Conservation (phyloP, 1,140 invertebrate genomes). For the Panulirus ornatus region DNA sequence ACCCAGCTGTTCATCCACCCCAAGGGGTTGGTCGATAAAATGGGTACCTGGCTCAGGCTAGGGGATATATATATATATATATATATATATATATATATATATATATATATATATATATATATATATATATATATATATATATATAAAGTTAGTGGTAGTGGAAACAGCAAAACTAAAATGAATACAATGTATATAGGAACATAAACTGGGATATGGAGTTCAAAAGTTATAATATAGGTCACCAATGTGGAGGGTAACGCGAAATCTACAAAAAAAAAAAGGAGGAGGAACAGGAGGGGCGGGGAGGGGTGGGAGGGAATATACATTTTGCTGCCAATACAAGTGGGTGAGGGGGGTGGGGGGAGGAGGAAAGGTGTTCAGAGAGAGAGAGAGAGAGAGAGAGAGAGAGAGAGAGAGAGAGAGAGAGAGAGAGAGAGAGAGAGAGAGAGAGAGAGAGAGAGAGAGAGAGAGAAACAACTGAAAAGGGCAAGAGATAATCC, state of each 20-base stretch:
- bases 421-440: not conserved
- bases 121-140: too few species aligned
- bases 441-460: not conserved
- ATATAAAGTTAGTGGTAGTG: too few species aligned
- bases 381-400: conserved; percentile 32
- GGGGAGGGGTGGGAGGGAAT: not conserved
- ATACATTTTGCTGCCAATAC: not conserved
- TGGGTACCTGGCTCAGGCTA: too few species aligned
- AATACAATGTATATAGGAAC: too few species aligned
- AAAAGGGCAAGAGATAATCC: not conserved
- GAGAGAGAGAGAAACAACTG: not conserved
- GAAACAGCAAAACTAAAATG: too few species aligned
- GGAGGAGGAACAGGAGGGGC: not conserved
- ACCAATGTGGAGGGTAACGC: not conserved
- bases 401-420: conserved; percentile 19
- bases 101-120: too few species aligned
- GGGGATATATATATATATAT: too few species aligned
- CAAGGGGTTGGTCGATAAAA: too few species aligned
- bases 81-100: too few species aligned
- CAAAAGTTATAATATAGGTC: not conserved
- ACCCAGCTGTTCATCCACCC: too few species aligned
- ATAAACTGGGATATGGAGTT: not conserved
- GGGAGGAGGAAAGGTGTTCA: not conserved
- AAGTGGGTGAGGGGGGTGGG: not conserved
- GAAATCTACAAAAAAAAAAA: too few species aligned